These are phyloP conservation scores for Malurus cyaneus DNA, from an alignment of 2,113 vertebrate genomes.

Conservation along the genomic window DNA sequence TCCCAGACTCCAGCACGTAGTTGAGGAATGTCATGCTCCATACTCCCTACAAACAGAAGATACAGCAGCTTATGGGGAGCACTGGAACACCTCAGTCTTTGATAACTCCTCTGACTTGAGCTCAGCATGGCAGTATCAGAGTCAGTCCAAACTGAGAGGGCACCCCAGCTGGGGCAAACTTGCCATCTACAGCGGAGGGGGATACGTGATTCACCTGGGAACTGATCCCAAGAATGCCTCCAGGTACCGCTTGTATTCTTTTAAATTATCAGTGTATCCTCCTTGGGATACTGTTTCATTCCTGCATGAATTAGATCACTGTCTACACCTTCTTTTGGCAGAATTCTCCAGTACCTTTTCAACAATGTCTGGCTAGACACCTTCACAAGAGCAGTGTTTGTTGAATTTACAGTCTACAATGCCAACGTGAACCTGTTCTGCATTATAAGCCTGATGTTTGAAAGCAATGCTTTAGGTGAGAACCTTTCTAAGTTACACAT, in stretches of 20 bases:
- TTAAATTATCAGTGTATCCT: neutral
- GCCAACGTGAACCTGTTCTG: constrained; percentile 96
- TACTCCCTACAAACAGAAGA: constrained; percentile 90
- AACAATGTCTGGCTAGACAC: constrained; percentile 88
- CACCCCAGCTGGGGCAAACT: constrained; percentile 84
- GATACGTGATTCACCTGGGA: constrained; percentile 85
- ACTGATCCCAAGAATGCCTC: constrained; percentile 76
- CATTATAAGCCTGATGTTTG: constrained; percentile 85
- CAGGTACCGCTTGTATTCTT: constrained; percentile 72
- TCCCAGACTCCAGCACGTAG: constrained; percentile 62
- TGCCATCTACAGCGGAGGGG: constrained; percentile 86
- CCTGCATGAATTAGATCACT: neutral
- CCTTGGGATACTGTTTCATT: neutral
- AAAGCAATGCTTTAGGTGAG: constrained; percentile 87
- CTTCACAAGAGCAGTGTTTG: constrained; percentile 89
- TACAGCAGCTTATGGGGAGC: constrained; percentile 76
- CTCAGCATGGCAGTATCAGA: constrained; percentile 84
- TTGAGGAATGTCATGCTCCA: constrained; percentile 72
- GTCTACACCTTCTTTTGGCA: constrained; percentile 39
- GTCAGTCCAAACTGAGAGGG: constrained; percentile 77
- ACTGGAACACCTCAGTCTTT: constrained; percentile 75
- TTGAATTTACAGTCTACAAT: constrained; percentile 95
- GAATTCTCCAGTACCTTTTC: constrained; percentile 85
- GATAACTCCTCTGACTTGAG: constrained; percentile 57
- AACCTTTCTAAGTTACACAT: neutral